phyloP scores from a whole-genome alignment of 1,140 invertebrate genomes.

The Platyscapa corneri region DNA sequence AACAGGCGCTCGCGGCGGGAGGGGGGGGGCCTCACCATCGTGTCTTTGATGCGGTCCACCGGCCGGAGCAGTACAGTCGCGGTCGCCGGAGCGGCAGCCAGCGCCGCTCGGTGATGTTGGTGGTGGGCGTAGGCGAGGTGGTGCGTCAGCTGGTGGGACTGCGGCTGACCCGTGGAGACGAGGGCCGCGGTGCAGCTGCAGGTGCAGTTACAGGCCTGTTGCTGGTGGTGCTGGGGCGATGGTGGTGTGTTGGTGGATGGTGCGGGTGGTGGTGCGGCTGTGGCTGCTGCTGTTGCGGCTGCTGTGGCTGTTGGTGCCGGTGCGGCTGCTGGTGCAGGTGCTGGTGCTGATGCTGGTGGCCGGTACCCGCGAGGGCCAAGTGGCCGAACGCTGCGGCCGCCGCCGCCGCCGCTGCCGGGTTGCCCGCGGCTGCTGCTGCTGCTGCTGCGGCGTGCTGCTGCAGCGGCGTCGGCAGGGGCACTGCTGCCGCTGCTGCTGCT shows the following conservation, averaged over 20 bases:
- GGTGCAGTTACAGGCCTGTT: constrained; percentile 69
- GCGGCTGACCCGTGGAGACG: constrained; percentile 62
- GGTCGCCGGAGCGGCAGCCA: constrained; percentile 60
- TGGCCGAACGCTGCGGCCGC: constrained; percentile 58
- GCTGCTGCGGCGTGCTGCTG: constrained; percentile 56
- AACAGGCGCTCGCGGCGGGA: background rate
- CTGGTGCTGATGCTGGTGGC: constrained; percentile 16
- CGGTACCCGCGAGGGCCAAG: constrained; percentile 52
- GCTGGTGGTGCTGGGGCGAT: constrained; percentile 63
- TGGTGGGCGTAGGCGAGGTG: constrained; percentile 16
- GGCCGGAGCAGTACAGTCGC: constrained; percentile 71
- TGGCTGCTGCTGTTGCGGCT: constrained; percentile 53
- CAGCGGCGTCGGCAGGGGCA: constrained; percentile 64
- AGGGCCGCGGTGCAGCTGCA: constrained; percentile 67
- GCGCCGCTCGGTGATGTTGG: constrained; percentile 34
- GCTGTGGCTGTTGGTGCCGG: constrained; percentile 35
- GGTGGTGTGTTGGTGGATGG: constrained; percentile 50
- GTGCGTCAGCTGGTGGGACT: constrained; percentile 18
- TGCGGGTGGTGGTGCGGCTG: constrained; percentile 50
- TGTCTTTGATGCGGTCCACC: constrained; percentile 72
- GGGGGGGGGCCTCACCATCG: constrained; percentile 67
- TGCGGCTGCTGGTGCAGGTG: constrained; percentile 19
- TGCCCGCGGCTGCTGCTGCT: constrained; percentile 53
- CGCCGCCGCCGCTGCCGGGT: constrained; percentile 55
- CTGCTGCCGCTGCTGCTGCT: constrained; percentile 56